Evolutionary conservation across 2,797 vertebrate species (phyloP), one percentile per base, ranked within the genome.

Genomic region (Enteromius trimaculatus): DNA sequence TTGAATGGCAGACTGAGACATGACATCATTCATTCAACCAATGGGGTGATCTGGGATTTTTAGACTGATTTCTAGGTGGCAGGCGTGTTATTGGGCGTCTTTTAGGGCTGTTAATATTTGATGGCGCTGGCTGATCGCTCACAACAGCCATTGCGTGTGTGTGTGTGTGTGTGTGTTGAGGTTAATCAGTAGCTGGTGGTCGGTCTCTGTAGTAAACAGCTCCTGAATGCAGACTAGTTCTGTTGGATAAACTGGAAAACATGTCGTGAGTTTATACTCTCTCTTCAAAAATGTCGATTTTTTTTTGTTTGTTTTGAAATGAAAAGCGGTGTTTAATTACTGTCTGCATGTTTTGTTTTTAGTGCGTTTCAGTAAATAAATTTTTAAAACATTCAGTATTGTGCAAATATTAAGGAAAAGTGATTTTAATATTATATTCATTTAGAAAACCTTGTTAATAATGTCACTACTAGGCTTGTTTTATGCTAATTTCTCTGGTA

Each of bases 161-260:
- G 55, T 39, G 26, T 64, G 29, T 19, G 17, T 83, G 79, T 86
- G 66, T 86, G 82, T 55, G 70, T 80, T 74, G 72, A 74, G 79
- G 87, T 86, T 86, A 86, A 88, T 88, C 80, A 88, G 83, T 88
- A 81, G 58, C 68, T n/a, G 34, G 37, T 14, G 80, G 58, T 80
- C 42, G 19, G 71, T 66, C 31, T 7, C 58, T 55, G 78, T 83
- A 86, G 85, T 86, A 81, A 88, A 86, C 83, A 75, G 66, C 80
- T 74, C 62, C 74, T 78, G 72, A 74, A 72, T 42, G 19, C 44
- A 55, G 44, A 29, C 37, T 62, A 6, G 55, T 19, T 19, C 47
- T 71, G 62, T 39, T 29, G 21, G 23, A 31, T 26, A 34, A 58
- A 53, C 31, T 31, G 6, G 26, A 21, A 29, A 60, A 71, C 64